phyloP scores from a whole-genome alignment of 2,113 vertebrate species.

The Pyrgilauda ruficollis region DNA sequence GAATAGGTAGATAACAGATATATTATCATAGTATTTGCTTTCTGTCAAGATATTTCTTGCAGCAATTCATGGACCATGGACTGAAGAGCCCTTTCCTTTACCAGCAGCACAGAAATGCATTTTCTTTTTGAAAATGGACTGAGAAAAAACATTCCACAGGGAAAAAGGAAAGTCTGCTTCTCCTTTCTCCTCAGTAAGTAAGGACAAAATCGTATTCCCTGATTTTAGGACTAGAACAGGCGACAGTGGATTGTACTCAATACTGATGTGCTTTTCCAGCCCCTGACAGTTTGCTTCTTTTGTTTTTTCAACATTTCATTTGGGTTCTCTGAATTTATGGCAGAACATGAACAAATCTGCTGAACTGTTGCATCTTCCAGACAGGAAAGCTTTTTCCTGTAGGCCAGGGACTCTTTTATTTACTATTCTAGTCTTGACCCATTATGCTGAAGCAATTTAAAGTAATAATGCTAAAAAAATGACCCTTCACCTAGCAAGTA shows the following conservation, averaged over 20 bases:
- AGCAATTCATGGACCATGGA: neutral
- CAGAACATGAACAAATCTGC: neutral
- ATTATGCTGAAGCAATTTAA: constrained; percentile 66
- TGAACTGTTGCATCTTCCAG: neutral
- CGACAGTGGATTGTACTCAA: neutral
- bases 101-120: neutral
- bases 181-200: neutral
- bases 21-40: neutral
- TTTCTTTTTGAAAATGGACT: neutral
- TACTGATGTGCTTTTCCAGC: neutral
- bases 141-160: neutral
- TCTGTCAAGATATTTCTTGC: neutral
- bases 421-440: constrained; percentile 45
- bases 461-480: constrained; percentile 71
- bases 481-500: constrained; percentile 62
- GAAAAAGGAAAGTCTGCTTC: neutral
- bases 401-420: constrained; percentile 38
- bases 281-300: neutral
- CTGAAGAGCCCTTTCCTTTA: neutral
- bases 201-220: neutral
- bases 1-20: rapidly evolving
- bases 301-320: neutral
- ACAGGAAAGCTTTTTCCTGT: neutral
- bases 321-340: neutral
- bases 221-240: neutral